phyloP scores from a whole-genome alignment of 1,140 invertebrate genomes.

The Pogonomyrmex californicus region DNA sequence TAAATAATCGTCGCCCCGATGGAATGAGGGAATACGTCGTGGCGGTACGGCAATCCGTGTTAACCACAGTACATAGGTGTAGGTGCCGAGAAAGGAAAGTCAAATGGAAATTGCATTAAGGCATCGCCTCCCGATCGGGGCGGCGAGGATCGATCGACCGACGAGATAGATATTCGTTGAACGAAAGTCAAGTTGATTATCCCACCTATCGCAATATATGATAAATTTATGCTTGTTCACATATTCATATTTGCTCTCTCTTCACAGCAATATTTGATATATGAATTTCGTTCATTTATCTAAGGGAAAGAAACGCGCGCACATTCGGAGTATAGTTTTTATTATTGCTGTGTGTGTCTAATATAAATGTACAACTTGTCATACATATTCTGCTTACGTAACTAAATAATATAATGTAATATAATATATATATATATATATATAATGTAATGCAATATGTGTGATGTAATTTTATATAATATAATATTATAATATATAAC shows the following conservation, averaged over 20 bases:
- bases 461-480: conserved; percentile 37
- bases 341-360: conserved; percentile 84
- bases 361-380: conserved; percentile 86
- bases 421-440: conserved; percentile 57
- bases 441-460: conserved; percentile 62
- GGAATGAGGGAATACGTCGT: conserved; percentile 34
- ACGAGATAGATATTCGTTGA: neutral
- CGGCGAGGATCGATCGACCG: neutral
- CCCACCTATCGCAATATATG: neutral
- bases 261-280: too few species aligned
- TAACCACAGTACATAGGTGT: neutral
- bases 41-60: conserved; percentile 34
- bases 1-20: conserved; percentile 61
- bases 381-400: conserved; percentile 83
- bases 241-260: neutral
- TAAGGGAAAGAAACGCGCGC: conserved; percentile 32
- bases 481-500: conserved; percentile 45
- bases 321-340: conserved; percentile 73
- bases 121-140: neutral
- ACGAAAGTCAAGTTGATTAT: conserved; percentile 15
- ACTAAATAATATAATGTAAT: conserved; percentile 76
- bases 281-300: neutral
- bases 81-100: conserved; percentile 34
- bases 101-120: conserved; percentile 38
- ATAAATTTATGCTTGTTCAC: neutral